Evolutionary conservation across 2,888 invertebrate species (phyloP), one percentile per base, ranked within the genome.

Genomic region (Synanthedon tipuliformis): DNA sequence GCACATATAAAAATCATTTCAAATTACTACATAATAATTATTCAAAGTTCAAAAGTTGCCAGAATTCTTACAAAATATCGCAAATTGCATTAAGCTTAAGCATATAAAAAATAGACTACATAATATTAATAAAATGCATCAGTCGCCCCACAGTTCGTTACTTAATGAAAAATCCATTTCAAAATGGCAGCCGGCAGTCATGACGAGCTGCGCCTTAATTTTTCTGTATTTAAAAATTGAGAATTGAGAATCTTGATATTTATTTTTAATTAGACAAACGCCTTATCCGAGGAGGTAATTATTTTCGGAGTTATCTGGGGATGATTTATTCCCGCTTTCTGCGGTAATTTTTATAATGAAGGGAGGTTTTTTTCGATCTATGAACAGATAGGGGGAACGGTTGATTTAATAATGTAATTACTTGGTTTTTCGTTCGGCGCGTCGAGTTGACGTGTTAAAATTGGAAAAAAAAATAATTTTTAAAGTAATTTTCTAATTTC

Each of bases 211-310:
- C 58, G 57, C 58, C 48, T 48, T 34, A 51, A 52, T 50, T 52
- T 54, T 56, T 54, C 52, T 45, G n/a, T 45, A 45, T 55, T 52
- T 50, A 40, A 54, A 56, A 59, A 74, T 72, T 70, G 73, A 53
- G 60, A 63, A 66, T 68, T 60, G 61, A 63, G 66, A 13, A 34
- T 59, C 15, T 45, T 73, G 77, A 79, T 85, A 85, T 85, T 85
- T 84, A 83, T 83, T 83, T 85, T 83, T 85, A 85, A 86, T 86
- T 85, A 84, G 73, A 69, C 74, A 79, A 80, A 79, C 79, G 62
- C 62, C 57, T 45, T 45, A 45, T 45, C 45, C 45, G 45, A 45
- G 45, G 62, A 68, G 64, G 75, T 84, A 82, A 85, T 85, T 85
- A 85, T 84, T 79, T 80, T 72, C 64, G 63, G 73, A 73, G 78